A percentile compares a stretch with the other conserved stretches of the same genome.
These are phyloP conservation scores for Hozukius guyotensis DNA, from an alignment of 2,797 vertebrate species.

Conservation along the genomic window DNA sequence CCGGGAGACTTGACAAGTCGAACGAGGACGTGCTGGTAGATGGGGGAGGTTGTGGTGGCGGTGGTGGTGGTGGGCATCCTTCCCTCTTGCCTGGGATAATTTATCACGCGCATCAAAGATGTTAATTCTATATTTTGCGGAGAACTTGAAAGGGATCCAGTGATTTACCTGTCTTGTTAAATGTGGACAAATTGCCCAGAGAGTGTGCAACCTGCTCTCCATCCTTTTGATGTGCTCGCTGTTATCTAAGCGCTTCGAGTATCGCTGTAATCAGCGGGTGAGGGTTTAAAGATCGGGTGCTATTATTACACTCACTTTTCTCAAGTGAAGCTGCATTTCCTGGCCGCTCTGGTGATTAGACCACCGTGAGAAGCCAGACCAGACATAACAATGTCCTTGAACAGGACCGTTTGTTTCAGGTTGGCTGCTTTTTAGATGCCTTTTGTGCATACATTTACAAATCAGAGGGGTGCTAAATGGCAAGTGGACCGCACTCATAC, in stretches of 20 bases:
- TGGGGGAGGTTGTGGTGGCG: background rate
- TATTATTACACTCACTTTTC: conserved; percentile 11
- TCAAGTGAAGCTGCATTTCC: conserved; percentile 3
- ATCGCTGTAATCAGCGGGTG: conserved; percentile 38
- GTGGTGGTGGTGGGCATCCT: background rate
- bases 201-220: conserved; percentile 19
- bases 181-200: conserved; percentile 56
- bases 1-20: conserved; percentile 4
- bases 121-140: conserved; percentile 23
- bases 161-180: conserved; percentile 52
- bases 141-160: conserved; percentile 44
- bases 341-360: background rate
- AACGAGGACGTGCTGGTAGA: conserved; percentile 1
- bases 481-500: conserved; percentile 3
- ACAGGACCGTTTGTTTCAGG: background rate
- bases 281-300: conserved; percentile 33
- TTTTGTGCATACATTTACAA: background rate
- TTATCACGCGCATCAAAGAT: conserved; percentile 36
- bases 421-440: background rate
- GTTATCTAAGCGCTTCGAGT: conserved; percentile 25
- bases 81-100: conserved; percentile 3
- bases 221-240: conserved; percentile 38
- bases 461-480: background rate
- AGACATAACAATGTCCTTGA: background rate
- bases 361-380: background rate